Evolutionary conservation across 2,797 vertebrate species (phyloP).

Genomic region (Somateria mollissima): DNA sequence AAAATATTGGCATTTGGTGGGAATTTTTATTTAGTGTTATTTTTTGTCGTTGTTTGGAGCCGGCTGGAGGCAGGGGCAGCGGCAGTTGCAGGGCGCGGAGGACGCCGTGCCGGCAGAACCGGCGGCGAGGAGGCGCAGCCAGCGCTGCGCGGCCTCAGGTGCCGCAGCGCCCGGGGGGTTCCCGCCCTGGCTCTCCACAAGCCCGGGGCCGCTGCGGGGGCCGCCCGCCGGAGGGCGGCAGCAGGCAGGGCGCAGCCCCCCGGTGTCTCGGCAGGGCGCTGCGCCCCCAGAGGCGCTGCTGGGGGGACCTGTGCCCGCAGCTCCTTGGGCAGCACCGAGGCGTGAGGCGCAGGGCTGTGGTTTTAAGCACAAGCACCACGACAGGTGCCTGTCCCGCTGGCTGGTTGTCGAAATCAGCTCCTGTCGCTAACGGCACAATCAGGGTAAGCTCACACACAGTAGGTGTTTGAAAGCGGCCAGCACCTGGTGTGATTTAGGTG

Average conservation of each 20-base stretch:
- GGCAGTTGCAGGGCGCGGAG: too few species aligned
- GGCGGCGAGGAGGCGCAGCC: background rate
- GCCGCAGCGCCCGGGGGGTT: too few species aligned
- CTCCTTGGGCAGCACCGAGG: background rate
- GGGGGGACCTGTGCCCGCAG: rapidly evolving
- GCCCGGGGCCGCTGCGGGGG: too few species aligned
- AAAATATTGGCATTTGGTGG: rapidly evolving
- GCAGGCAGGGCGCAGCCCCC: background rate
- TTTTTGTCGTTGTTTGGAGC: too few species aligned
- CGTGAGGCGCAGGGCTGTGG: rapidly evolving
- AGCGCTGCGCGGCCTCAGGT: too few species aligned
- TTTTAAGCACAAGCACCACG: rapidly evolving
- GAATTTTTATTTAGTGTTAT: too few species aligned
- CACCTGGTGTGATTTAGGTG: background rate
- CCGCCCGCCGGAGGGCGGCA: background rate
- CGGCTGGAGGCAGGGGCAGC: rapidly evolving
- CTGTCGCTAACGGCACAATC: rapidly evolving
- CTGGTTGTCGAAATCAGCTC: too few species aligned
- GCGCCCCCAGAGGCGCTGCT: too few species aligned
- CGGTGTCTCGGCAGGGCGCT: rapidly evolving
- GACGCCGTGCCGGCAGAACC: too few species aligned
- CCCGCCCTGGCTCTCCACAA: too few species aligned
- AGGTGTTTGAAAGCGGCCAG: background rate
- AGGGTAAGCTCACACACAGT: rapidly evolving
- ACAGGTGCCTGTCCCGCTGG: rapidly evolving